phyloP scores from a whole-genome alignment of 1,140 invertebrate genomes.

The Cecropterus lyciades region DNA sequence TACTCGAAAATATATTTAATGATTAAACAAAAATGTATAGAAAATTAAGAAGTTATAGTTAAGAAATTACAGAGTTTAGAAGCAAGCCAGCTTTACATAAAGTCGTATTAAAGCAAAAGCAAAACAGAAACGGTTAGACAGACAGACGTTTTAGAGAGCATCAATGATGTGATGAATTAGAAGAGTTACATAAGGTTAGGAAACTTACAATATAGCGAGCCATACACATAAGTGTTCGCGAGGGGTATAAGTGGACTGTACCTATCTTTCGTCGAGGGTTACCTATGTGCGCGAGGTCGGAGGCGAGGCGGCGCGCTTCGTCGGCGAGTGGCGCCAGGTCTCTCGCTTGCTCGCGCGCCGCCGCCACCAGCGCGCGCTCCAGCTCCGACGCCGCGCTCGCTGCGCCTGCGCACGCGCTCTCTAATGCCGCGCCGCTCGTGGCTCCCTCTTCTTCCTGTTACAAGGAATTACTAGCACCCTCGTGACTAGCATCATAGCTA shows the following conservation, averaged over 20 bases:
- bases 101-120: conserved; percentile 3
- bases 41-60: not conserved
- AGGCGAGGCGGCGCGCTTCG: conserved; percentile 74
- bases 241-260: conserved; percentile 55
- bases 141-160: conserved; percentile 27
- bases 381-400: conserved; percentile 70
- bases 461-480: conserved; percentile 1
- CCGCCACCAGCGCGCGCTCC: conserved; percentile 73
- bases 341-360: conserved; percentile 75
- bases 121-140: conserved; percentile 5
- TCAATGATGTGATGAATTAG: conserved; percentile 3
- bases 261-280: conserved; percentile 66
- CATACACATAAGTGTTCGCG: conserved; percentile 57
- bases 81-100: conserved; percentile 2
- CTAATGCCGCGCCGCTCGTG: conserved; percentile 71
- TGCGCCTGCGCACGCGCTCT: conserved; percentile 74
- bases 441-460: conserved; percentile 79
- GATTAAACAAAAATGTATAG: not conserved
- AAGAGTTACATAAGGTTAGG: conserved; percentile 1
- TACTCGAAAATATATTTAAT: not conserved
- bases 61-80: not conserved
- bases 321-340: conserved; percentile 76
- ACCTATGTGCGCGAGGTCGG: conserved; percentile 81
- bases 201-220: not conserved
- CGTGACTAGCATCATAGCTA: too few relatives aligned